Percentiles rank a stretch among this genome's conserved stretches.
These are phyloP conservation scores for Psammodynastes pulverulentus DNA, from an alignment of 2,113 vertebrate genomes.

Conservation along the genomic window DNA sequence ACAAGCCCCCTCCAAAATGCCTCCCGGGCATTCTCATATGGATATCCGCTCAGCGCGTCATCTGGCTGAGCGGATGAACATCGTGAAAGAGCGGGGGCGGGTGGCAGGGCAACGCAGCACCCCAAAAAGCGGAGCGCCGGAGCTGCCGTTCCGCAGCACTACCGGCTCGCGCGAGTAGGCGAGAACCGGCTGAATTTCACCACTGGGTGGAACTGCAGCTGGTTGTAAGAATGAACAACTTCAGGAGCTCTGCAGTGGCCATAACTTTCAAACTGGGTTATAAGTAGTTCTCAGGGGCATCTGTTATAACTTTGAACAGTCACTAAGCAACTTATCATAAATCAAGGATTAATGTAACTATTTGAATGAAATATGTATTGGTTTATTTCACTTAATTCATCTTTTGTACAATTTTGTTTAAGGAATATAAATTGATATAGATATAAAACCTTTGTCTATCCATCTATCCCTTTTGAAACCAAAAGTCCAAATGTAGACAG, in stretches of 20 bases:
- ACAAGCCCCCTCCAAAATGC: no score
- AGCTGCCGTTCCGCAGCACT: no score
- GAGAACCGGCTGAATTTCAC: no score
- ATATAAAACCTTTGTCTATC: not conserved
- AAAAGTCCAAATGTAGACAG: conserved; percentile 11
- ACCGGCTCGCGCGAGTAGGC: no score
- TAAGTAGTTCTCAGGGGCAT: not conserved
- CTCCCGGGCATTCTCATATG: no score
- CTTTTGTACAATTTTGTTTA: not conserved
- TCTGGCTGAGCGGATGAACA: no score
- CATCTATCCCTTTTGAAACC: not conserved
- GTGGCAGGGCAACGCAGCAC: no score
- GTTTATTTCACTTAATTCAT: not conserved
- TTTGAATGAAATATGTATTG: not conserved
- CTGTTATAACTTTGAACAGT: not conserved
- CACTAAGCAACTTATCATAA: not conserved
- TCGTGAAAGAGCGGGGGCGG: no score
- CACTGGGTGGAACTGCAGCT: not conserved
- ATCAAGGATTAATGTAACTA: not conserved
- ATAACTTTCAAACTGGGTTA: not conserved
- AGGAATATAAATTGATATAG: not conserved
- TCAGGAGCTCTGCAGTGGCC: not conserved
- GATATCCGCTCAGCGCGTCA: no score
- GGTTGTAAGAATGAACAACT: not conserved
- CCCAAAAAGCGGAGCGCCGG: no score